Evolutionary conservation across 2,797 vertebrate species (phyloP), one percentile per base, ranked within the genome.

Genomic region (Geotrypetes seraphini): DNA sequence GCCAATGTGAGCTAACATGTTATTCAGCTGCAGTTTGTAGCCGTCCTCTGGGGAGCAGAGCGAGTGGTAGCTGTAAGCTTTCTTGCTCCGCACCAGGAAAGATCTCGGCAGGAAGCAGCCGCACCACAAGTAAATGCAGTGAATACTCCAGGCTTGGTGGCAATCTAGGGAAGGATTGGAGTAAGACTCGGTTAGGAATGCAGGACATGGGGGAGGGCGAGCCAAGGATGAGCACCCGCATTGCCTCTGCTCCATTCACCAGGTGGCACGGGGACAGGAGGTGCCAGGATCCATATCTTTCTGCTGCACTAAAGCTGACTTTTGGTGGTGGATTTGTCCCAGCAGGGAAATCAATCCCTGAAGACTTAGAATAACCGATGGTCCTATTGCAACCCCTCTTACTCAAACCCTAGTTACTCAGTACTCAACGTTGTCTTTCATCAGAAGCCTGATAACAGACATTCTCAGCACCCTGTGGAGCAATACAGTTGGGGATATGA

Each of bases 1-100:
- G n/a, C n/a, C n/a, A n/a, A 90, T 88, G 3, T 87, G 79, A 13
- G 78, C 78, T 34, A 89, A 69, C 4, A 86, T 75, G 0, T 62
- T 56, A 47, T 90, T 89, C 63, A 88, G 64, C 8, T 65, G 65
- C 53, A 59, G 70, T 57, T 57, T 47, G 48, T 76, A 82, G 59
- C 90, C 87, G 22, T 90, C 88, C 57, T 90, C 89, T 4, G 80
- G 57, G 9, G 67, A 68, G 7, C 94, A 79, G 16, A 86, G 91
- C 58, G 89, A 89, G 61, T 97, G 95, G 79, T 98, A 97, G 53
- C 91, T 97, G 79, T 97, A 93, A 13, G 95, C 95, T 61, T 87
- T 89, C 71, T 97, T 99, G 57, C 91, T 96, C 78, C 98, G 98
- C 52, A 97, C 95, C 43, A 97, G 67, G 69, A 97, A 98, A 12